These are phyloP conservation scores for Drosophila heteroneura DNA, from an alignment of 2,888 invertebrate genomes.

Conservation along the genomic window DNA sequence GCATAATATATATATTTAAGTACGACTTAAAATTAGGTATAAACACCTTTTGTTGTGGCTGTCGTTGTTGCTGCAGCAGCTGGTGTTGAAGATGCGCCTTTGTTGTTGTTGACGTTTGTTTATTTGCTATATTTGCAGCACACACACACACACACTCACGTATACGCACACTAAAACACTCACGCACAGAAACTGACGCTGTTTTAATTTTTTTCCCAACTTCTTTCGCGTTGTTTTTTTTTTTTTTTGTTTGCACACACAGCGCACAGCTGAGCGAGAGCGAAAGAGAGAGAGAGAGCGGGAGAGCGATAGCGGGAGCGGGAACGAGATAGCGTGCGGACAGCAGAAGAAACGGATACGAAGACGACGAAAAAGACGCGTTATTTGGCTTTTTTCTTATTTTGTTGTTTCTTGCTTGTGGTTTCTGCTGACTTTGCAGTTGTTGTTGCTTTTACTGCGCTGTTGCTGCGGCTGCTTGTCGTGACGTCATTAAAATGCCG, in stretches of 20 bases:
- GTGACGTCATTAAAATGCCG: constrained; percentile 78
- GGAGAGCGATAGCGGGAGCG: not conserved
- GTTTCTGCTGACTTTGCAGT: constrained; percentile 51
- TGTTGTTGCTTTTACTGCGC: constrained; percentile 41
- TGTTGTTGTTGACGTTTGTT: constrained; percentile 13
- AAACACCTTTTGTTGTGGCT: constrained; percentile 47
- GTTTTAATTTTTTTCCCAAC: constrained; percentile 28
- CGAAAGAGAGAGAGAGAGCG: constrained; percentile 1
- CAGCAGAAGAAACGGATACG: constrained; percentile 20
- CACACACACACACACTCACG: constrained; percentile 18
- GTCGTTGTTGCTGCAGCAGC: constrained; percentile 29
- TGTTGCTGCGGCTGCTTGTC: constrained; percentile 41
- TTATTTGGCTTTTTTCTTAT: constrained; percentile 15
- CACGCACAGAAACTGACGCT: constrained; percentile 13
- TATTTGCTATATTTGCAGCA: constrained; percentile 23
- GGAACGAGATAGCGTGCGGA: constrained; percentile 7
- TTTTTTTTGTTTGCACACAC: constrained; percentile 28
- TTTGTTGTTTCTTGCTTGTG: constrained; percentile 7
- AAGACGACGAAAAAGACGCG: constrained; percentile 20
- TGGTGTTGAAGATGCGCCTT: constrained; percentile 19
- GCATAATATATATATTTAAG: not conserved
- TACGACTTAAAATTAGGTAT: constrained; percentile 21
- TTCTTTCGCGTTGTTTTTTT: constrained; percentile 35
- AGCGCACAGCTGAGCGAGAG: constrained; percentile 35
- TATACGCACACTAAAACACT: not conserved